A percentile compares a stretch with the other conserved stretches of the same genome.
Evolutionary conservation across 2,797 vertebrate genomes (phyloP).

Genomic region (Mormyrus proboscirostris): DNA sequence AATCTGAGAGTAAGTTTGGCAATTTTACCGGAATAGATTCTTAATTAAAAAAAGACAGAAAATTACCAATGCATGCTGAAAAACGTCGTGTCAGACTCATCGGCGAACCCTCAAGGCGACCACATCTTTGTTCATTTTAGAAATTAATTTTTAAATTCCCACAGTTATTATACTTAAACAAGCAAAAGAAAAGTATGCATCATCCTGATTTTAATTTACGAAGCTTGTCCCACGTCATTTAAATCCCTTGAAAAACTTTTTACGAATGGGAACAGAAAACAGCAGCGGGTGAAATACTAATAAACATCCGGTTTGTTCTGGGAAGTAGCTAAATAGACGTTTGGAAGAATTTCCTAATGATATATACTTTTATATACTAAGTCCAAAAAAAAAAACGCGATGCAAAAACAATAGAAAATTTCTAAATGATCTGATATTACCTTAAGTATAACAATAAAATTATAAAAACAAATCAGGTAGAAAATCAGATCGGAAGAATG

Average conservation of each 20-base stretch:
- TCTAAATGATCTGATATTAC: neutral
- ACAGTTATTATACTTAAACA: neutral
- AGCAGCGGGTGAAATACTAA: neutral
- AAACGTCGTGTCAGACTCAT: neutral
- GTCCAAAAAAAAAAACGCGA: neutral
- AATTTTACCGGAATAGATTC: neutral
- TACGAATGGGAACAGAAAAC: neutral
- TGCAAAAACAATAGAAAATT: neutral
- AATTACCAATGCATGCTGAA: neutral
- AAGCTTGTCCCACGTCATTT: neutral
- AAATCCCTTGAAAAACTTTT: neutral
- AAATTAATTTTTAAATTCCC: neutral
- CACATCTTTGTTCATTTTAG: neutral
- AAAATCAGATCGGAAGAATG: neutral
- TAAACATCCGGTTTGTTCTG: neutral
- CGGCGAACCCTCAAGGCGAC: neutral
- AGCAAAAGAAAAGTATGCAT: neutral
- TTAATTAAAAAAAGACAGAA: conserved; percentile 1
- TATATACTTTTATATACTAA: neutral
- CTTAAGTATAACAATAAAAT: neutral
- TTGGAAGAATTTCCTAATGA: neutral
- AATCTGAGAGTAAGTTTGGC: neutral
- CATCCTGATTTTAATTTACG: neutral
- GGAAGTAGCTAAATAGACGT: neutral
- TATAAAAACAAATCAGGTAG: neutral